Conservation (phyloP, 2,888 invertebrate genomes). For the Lasioglossum calceatum region DNA sequence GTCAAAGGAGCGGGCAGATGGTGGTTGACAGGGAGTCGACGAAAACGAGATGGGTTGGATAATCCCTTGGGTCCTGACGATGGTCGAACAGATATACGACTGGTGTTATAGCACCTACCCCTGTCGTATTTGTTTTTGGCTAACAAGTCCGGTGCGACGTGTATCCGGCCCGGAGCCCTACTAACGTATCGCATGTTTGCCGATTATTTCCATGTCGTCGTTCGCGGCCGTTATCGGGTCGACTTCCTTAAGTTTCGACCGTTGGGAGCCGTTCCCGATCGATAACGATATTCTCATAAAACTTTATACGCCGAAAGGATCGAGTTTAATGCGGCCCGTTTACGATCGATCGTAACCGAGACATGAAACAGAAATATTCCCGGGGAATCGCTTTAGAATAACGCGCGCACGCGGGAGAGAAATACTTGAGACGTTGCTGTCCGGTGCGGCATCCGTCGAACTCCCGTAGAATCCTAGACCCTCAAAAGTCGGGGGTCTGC, state of each 20-base stretch:
- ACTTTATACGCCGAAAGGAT: conserved; percentile 21
- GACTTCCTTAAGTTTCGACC: conserved; percentile 17
- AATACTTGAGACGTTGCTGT: not conserved
- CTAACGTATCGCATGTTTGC: conserved; percentile 59
- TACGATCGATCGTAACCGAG: conserved; percentile 13
- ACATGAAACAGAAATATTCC: conserved; percentile 21
- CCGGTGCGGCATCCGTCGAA: not conserved
- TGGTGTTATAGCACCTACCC: conserved; percentile 58
- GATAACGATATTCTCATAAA: conserved; percentile 36
- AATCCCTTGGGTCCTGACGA: conserved; percentile 77
- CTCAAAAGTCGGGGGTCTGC: not conserved
- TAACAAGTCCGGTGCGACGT: conserved; percentile 71
- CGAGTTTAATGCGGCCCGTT: conserved; percentile 17
- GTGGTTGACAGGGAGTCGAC: conserved; percentile 74
- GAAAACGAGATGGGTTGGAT: conserved; percentile 76
- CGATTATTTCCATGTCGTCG: conserved; percentile 57
- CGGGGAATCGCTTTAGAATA: not conserved
- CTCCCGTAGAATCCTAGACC: not conserved
- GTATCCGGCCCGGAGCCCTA: conserved; percentile 48
- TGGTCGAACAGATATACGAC: conserved; percentile 69
- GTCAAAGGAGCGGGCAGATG: conserved; percentile 78
- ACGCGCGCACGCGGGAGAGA: not conserved
- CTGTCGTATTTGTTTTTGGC: conserved; percentile 78
- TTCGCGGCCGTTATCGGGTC: conserved; percentile 18
- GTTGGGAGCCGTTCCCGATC: not conserved